Base-by-base conservation (phyloP, 2,797 vertebrate genomes). In the Aphelocoma californica region DNA sequence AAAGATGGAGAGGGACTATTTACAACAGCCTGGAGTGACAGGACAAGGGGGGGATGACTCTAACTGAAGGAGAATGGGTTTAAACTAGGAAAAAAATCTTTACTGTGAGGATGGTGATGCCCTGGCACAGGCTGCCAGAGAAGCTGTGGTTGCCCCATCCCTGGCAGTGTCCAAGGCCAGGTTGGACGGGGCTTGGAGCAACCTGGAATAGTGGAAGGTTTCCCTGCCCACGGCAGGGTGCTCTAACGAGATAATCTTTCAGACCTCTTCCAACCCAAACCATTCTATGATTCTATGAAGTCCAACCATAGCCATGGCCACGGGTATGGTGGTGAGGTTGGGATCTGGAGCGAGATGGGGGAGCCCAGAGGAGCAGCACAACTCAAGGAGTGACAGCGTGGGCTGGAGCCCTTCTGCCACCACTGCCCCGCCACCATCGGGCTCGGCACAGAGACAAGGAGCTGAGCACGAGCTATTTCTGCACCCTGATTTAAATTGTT, bases 361-460 rank as follows among this genome's bases (percentile, higher is more conserved):
- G 29, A 92, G 29, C 29, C 50, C 70, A 36, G 66, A 31, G 66
- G 12, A 60, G 21, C 23, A 11, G 18, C 14, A 16, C 0, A 8
- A 26, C 4, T 31, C 4, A 1, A n/a, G 31, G 10, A 7, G 6
- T 4, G 65, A 2, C 40, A 32, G 6, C 0, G 0, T 9, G 34
- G 40, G 21, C 26, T 81, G 40, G 32, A 54, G 24, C 20, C 26
- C 36, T 11, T 13, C 17, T 75, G 44, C 29, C 62, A 16, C n/a
- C 6, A 0, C 18, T 26, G 64, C 24, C 60, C 36, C 15, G 11
- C 7, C 44, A 19, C 60, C 1, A 0, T 6, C 0, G 1, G 42
- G 25, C 29, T 75, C 3, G 0, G 36, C 38, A 14, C 2, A 0
- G 26, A 12, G 66, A 45, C 4, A 1, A 28, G 21, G 44, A 70